Evolutionary conservation across 2,113 vertebrate species (phyloP).

Genomic region (Sardina pilchardus): DNA sequence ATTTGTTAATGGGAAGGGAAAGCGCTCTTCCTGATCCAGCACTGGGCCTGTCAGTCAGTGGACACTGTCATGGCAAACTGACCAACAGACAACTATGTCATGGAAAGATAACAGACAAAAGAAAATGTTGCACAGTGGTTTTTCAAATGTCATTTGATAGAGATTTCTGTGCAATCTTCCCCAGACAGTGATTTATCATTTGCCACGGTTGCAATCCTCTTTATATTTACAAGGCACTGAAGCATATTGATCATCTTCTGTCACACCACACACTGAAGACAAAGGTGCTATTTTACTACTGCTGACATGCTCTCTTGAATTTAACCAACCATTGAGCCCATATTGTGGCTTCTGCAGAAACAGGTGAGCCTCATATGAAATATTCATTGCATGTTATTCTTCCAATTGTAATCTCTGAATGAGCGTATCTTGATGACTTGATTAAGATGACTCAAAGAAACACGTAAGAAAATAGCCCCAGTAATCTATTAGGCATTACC

Average conservation of each 20-base stretch:
- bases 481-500: background rate
- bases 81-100: background rate
- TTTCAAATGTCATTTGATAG: background rate
- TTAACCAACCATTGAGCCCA: background rate
- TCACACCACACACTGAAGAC: background rate
- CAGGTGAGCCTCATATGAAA: background rate
- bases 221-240: background rate
- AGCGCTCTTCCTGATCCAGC: background rate
- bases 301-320: background rate
- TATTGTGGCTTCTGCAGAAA: background rate
- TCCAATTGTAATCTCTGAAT: background rate
- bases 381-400: background rate
- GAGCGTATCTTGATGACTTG: background rate
- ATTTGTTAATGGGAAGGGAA: background rate
- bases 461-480: background rate
- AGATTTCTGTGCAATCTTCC: background rate
- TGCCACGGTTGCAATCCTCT: background rate
- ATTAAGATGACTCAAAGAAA: background rate
- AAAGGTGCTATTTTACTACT: background rate
- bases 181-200: background rate
- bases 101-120: background rate
- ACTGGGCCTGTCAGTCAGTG: background rate
- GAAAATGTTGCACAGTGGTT: background rate
- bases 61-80: background rate
- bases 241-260: background rate